Evolutionary conservation across 2,888 invertebrate genomes (phyloP).

Genomic region (Coenonympha glycerion): DNA sequence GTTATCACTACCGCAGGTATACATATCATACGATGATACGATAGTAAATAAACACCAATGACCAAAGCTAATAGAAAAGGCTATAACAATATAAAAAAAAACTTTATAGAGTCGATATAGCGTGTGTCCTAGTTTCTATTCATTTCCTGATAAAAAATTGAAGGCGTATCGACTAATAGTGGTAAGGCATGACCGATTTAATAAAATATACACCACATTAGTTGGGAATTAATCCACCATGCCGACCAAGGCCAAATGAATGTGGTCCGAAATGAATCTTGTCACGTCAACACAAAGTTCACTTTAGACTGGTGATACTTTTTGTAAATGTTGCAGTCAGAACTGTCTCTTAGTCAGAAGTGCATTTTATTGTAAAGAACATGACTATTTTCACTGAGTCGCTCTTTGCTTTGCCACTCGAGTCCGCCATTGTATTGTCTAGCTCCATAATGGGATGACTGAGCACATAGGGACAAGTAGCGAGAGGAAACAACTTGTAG

Average conservation of each 20-base stretch:
- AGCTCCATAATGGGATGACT: too few species aligned
- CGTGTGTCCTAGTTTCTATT: slow-evolving; percentile 3
- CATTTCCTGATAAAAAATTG: slow-evolving; percentile 1
- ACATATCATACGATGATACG: too few species aligned
- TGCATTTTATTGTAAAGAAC: too few species aligned
- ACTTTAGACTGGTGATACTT: neutral
- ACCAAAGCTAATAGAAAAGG: neutral
- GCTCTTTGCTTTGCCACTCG: too few species aligned
- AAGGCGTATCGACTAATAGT: neutral
- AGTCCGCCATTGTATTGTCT: too few species aligned
- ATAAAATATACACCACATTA: slow-evolving; percentile 2
- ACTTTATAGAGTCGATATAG: neutral
- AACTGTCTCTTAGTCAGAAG: too few species aligned
- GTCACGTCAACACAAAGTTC: neutral
- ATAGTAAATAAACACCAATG: neutral
- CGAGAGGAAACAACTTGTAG: too few species aligned
- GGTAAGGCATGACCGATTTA: slow-evolving; percentile 2
- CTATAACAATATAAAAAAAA: too few species aligned
- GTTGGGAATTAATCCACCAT: slow-evolving; percentile 5
- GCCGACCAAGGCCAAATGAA: neutral
- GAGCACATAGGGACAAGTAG: too few species aligned
- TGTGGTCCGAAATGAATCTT: neutral
- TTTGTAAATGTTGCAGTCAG: too few species aligned
- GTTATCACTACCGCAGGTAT: too few species aligned
- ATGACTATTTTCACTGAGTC: too few species aligned